A percentile compares a stretch with the other conserved stretches of the same genome.
phyloP scores from a whole-genome alignment of 2,888 invertebrate genomes.

The Drosophila tanythrix region DNA sequence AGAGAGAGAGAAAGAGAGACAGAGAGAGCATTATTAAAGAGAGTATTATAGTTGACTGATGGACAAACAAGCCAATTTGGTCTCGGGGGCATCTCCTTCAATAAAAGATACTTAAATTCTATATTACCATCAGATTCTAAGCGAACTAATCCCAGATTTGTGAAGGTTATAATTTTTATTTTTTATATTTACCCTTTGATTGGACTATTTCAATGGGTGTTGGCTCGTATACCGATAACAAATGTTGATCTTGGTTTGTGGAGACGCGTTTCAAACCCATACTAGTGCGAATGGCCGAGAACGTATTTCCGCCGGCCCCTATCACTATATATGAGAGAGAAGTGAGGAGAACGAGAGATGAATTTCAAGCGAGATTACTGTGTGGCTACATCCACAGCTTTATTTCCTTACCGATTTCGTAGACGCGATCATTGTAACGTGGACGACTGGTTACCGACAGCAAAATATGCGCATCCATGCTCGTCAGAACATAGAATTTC shows the following conservation, averaged over 20 bases:
- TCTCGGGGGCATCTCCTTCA: not conserved
- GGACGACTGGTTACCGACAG: slow-evolving; percentile 86
- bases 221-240: slow-evolving; percentile 88
- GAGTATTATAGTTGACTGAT: too few species aligned
- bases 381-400: not conserved
- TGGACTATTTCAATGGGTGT: slow-evolving; percentile 89
- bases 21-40: too few species aligned
- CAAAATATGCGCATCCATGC: slow-evolving; percentile 89
- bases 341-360: not conserved
- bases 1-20: too few species aligned
- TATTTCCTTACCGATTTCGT: slow-evolving; percentile 87
- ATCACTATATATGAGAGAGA: slow-evolving; percentile 84
- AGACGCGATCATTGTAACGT: slow-evolving; percentile 86
- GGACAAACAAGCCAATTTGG: too few species aligned
- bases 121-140: not conserved
- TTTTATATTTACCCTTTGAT: slow-evolving; percentile 84
- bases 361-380: not conserved
- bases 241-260: slow-evolving; percentile 86
- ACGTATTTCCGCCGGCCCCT: slow-evolving; percentile 90
- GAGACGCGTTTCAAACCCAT: slow-evolving; percentile 87
- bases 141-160: not conserved
- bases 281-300: slow-evolving; percentile 88
- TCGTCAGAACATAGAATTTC: slow-evolving; percentile 88
- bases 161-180: not conserved
- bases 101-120: not conserved